Conservation (phyloP, 2,888 invertebrate genomes). For the Sesamia inferens region DNA sequence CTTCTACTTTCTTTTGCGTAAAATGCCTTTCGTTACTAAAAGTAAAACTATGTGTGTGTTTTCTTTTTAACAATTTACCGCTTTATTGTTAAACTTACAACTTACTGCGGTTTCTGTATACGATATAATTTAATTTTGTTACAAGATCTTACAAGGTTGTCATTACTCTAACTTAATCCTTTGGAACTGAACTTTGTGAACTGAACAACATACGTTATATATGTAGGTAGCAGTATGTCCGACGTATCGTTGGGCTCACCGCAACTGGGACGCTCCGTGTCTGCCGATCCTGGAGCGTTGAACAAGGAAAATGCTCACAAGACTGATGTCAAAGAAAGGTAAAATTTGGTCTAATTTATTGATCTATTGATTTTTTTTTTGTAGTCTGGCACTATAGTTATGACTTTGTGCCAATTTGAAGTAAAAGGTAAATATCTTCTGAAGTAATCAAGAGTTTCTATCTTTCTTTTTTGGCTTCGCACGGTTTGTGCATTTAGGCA, state of each 20-base stretch:
- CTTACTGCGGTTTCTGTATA: neutral
- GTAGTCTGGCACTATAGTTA: no score
- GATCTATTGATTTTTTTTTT: neutral
- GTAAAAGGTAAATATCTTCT: no score
- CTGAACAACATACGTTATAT: neutral
- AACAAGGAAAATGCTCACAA: constrained; percentile 59
- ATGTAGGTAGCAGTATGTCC: constrained; percentile 93
- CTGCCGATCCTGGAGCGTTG: constrained; percentile 86
- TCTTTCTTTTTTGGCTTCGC: no score
- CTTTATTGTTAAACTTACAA: neutral
- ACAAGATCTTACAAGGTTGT: neutral
- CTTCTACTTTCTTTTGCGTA: no score
- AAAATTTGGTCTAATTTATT: constrained; percentile 10
- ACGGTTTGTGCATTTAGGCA: no score
- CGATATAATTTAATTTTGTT: constrained; percentile 1
- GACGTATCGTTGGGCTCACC: constrained; percentile 93
- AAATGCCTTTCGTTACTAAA: neutral
- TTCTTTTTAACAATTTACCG: neutral
- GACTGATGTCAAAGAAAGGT: constrained; percentile 73
- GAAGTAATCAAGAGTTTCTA: no score
- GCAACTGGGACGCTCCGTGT: constrained; percentile 86
- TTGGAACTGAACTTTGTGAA: neutral
- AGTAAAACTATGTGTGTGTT: constrained; percentile 7
- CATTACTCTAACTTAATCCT: neutral
- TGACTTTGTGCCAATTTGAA: no score